These are phyloP conservation scores for Mythimna albipuncta DNA, from an alignment of 2,888 invertebrate genomes.

Conservation along the genomic window DNA sequence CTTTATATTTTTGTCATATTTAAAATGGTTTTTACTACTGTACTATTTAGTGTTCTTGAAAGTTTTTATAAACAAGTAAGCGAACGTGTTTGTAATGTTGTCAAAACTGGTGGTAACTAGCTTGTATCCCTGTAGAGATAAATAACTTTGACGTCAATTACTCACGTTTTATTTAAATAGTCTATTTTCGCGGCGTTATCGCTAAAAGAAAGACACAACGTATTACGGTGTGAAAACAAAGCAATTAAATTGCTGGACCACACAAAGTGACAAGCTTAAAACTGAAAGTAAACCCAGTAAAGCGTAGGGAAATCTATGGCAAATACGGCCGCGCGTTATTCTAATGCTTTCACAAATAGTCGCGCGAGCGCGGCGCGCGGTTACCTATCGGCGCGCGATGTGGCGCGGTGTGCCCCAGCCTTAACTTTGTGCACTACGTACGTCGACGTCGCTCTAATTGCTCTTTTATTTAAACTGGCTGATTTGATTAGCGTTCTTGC, in stretches of 20 bases:
- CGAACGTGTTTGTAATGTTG: neutral
- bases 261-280: slow-evolving; percentile 85
- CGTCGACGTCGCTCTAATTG: slow-evolving; percentile 24
- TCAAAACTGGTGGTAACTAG: slow-evolving; percentile 14
- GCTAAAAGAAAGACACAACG: slow-evolving; percentile 24
- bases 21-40: neutral
- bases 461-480: slow-evolving; percentile 40
- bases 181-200: slow-evolving; percentile 36
- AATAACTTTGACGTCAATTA: slow-evolving; percentile 40
- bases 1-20: neutral
- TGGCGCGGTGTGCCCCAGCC: slow-evolving; percentile 37
- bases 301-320: slow-evolving; percentile 80
- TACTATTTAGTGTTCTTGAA: neutral
- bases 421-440: slow-evolving; percentile 57
- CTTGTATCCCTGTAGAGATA: slow-evolving; percentile 14
- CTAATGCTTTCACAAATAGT: slow-evolving; percentile 85
- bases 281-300: slow-evolving; percentile 83
- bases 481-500: slow-evolving; percentile 35
- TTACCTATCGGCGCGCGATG: slow-evolving; percentile 42
- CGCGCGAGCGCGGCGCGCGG: slow-evolving; percentile 53
- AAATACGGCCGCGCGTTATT: slow-evolving; percentile 81
- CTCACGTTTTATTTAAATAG: slow-evolving; percentile 30
- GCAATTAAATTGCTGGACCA: slow-evolving; percentile 73
- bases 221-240: slow-evolving; percentile 54
- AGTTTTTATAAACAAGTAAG: slow-evolving; percentile 2